Conservation (phyloP, 1,140 invertebrate genomes). For the Papilio polyxenes region DNA sequence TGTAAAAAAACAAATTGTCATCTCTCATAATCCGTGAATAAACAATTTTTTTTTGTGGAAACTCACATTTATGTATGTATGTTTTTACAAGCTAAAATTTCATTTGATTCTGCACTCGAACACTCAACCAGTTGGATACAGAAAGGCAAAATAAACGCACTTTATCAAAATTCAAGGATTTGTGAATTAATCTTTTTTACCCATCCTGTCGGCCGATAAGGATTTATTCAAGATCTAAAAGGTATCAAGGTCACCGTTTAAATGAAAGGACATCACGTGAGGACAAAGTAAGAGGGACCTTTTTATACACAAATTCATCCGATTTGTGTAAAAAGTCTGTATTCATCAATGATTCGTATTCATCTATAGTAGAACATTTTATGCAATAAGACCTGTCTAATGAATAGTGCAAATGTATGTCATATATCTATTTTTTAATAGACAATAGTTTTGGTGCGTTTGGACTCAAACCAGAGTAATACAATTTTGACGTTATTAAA, state of each 20-base stretch:
- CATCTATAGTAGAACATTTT: neutral
- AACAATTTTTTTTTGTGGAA: too few relatives aligned
- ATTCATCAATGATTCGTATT: neutral
- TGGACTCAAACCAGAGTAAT: too few relatives aligned
- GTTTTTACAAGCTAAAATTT: too few relatives aligned
- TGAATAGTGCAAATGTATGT: neutral
- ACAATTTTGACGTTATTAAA: neutral
- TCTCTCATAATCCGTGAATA: too few relatives aligned
- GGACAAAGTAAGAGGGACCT: neutral
- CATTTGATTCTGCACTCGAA: too few relatives aligned
- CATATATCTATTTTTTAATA: too few relatives aligned
- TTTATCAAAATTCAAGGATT: constrained; percentile 2
- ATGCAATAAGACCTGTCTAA: neutral
- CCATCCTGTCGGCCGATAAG: constrained; percentile 12
- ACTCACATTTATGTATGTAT: too few relatives aligned
- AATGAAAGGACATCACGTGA: constrained; percentile 19
- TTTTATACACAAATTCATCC: neutral
- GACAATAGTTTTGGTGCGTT: too few relatives aligned
- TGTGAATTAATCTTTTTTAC: constrained; percentile 12
- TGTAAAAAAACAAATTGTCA: too few relatives aligned
- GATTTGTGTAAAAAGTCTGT: neutral
- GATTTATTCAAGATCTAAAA: neutral
- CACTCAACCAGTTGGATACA: neutral
- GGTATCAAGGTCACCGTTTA: constrained; percentile 13
- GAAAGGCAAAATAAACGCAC: neutral